Conservation (phyloP, 2,113 vertebrate genomes). For the Empidonax traillii region DNA sequence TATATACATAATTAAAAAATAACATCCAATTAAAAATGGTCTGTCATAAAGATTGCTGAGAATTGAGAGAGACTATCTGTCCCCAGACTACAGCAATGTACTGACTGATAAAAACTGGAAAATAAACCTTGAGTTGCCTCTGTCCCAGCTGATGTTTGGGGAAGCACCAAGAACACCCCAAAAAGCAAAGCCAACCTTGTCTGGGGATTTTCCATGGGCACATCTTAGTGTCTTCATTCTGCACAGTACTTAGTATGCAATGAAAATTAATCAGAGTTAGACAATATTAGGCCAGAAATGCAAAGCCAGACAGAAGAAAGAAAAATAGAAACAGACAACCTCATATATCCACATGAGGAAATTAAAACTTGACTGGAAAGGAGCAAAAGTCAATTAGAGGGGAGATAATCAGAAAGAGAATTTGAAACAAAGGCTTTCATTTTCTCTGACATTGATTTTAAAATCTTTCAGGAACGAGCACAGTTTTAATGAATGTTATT, state of each 20-base stretch:
- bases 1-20: neutral
- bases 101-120: neutral
- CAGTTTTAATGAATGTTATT: constrained; percentile 54
- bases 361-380: constrained; percentile 51
- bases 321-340: neutral
- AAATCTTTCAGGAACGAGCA: constrained; percentile 17
- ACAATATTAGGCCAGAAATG: neutral
- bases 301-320: neutral
- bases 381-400: constrained; percentile 56
- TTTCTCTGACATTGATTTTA: constrained; percentile 30
- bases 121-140: neutral
- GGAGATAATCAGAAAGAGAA: constrained; percentile 44
- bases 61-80: neutral
- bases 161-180: neutral
- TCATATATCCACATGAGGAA: neutral
- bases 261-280: neutral
- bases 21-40: neutral
- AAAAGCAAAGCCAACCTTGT: neutral
- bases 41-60: neutral
- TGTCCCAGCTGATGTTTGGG: neutral
- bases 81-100: neutral
- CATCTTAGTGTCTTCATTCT: neutral
- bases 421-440: constrained; percentile 48
- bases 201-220: neutral
- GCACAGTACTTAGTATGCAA: neutral